Base-by-base conservation (phyloP, 2,888 invertebrate genomes). In the Strigamia crassipes region DNA sequence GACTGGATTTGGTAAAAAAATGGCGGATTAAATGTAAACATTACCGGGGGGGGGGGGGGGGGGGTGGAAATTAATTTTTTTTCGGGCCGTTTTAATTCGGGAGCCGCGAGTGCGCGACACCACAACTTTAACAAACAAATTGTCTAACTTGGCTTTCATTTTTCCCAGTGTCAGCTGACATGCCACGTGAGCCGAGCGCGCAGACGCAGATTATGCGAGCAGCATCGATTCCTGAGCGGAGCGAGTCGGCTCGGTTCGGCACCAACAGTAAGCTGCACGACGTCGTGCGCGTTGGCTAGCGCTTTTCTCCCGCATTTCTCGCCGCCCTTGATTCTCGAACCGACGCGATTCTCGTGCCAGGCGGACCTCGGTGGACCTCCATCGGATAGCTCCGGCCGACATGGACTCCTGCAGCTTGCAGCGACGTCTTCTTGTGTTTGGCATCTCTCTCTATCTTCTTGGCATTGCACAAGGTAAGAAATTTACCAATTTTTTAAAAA, bases 251-350 rank as follows among this genome's bases (percentile, higher is more conserved):
- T 27, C 27, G 27, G 27, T 27, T 38, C 38, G 38, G 38, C 38
- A 38, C 38, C 56, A 18, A 21, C 56, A 56, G 56, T 56, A 56
- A 56, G 56, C 56, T 56, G 56, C 56, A 56, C 56, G 56, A 56
- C 56, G 56, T 56, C 56, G 56, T 56, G 56, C 56, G 56, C 56
- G 56, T 56, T 56, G 56, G 56, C 56, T 56, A 56, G 56, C 18
- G 56, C 56, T 56, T 56, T 56, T 56, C 56, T 56, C 4, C 18
- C 56, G 56, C 56, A 56, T 18, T 56, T 10, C 10, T 18, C 5
- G 3, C 56, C 18, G 56, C 56, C 56, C 21, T 56, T 18, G 18
- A n/a, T 18, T 56, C 56, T n/a, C 56, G 56, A 56, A 15, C 56
- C 56, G 56, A n/a, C 21, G 56, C 56, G 56, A 56, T 56, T 56